phyloP scores from a whole-genome alignment of 2,888 invertebrate species.

The Zygaena filipendulae region DNA sequence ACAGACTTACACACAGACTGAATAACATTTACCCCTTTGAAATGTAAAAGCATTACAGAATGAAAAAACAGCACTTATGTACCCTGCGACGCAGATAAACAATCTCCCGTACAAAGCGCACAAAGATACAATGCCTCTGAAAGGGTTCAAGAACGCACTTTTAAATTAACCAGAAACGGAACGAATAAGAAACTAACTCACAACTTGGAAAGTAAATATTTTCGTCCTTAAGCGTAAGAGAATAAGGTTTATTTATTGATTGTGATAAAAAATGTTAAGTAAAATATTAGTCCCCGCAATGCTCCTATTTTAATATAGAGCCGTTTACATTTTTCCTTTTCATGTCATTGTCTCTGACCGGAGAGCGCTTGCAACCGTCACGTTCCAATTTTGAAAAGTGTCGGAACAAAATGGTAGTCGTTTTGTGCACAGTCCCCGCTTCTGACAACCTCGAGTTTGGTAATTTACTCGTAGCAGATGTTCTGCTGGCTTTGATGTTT shows the following conservation, averaged over 20 bases:
- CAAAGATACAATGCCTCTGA: slow-evolving; percentile 70
- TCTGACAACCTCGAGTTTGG: slow-evolving; percentile 39
- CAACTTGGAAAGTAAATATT: no score
- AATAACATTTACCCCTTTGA: slow-evolving; percentile 68
- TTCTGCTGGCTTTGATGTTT: slow-evolving; percentile 48
- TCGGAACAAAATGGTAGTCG: slow-evolving; percentile 66
- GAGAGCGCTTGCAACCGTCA: slow-evolving; percentile 67
- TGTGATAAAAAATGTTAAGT: slow-evolving; percentile 38
- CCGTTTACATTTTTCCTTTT: slow-evolving; percentile 69
- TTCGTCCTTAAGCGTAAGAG: no score
- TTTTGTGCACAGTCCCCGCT: slow-evolving; percentile 52
- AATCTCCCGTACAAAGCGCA: slow-evolving; percentile 67
- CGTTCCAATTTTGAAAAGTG: slow-evolving; percentile 70
- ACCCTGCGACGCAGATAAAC: slow-evolving; percentile 67
- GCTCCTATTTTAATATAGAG: slow-evolving; percentile 60
- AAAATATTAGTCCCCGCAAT: slow-evolving; percentile 47
- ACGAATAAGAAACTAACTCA: no score
- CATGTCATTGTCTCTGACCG: slow-evolving; percentile 65
- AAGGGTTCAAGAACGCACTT: slow-evolving; percentile 70
- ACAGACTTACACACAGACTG: slow-evolving; percentile 57
- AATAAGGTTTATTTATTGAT: no score
- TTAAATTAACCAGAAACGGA: slow-evolving; percentile 66
- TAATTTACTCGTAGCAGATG: slow-evolving; percentile 63
- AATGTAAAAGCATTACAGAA: slow-evolving; percentile 69
- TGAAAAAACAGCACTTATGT: slow-evolving; percentile 70